Conservation (phyloP, 2,113 vertebrate species). For the Isichthys henryi region DNA sequence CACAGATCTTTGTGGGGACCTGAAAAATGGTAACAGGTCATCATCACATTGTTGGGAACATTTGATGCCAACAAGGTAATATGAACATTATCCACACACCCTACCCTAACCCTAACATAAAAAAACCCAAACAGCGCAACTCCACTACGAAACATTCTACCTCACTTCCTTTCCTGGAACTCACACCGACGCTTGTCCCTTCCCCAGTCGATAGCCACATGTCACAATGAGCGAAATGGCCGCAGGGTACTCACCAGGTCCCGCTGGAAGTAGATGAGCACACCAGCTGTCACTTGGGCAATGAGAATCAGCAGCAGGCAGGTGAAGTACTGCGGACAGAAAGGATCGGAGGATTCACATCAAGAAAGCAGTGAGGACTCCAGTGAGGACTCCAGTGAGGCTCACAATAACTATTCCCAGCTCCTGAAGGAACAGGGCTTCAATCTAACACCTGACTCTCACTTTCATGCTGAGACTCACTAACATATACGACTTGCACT, state of each 20-base stretch:
- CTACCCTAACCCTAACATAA: background rate
- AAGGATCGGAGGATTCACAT: background rate
- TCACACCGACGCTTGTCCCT: background rate
- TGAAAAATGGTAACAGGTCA: background rate
- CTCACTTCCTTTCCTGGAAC: background rate
- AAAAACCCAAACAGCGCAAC: background rate
- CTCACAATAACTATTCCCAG: background rate
- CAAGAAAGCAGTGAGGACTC: background rate
- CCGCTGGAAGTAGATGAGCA: slow-evolving; percentile 76
- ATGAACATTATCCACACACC: background rate
- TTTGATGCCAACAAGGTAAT: background rate
- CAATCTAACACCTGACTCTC: background rate
- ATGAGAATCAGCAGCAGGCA: slow-evolving; percentile 82
- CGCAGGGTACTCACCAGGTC: slow-evolving; percentile 56
- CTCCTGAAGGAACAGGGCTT: background rate
- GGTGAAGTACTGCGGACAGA: slow-evolving; percentile 70
- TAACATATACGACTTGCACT: background rate
- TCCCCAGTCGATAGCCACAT: background rate
- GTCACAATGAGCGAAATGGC: background rate
- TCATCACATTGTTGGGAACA: background rate
- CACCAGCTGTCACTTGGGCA: slow-evolving; percentile 73
- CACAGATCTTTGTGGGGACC: background rate
- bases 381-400: background rate
- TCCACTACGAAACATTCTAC: background rate
- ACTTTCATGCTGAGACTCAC: background rate